Evolutionary conservation across 53 echinoderm and acorn worm genomes (phyloP), one percentile per base, ranked within the genome.

Genomic region (Echinometra lucunter): DNA sequence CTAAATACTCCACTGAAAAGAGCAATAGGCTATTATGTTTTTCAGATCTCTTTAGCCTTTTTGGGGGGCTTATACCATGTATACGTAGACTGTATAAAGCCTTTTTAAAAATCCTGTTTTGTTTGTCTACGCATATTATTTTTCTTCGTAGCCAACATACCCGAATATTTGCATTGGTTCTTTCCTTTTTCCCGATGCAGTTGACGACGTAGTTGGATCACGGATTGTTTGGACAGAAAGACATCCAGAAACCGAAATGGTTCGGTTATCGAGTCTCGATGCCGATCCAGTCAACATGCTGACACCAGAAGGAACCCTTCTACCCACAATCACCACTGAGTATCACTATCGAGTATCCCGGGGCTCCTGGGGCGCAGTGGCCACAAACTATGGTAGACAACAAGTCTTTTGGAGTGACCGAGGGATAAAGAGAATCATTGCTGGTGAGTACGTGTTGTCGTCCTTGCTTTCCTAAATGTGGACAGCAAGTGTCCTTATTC

Each of bases 351-450:
- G 78, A 28, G 21, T 92, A 9, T 44, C 91, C 23, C 85, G 93
- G 0, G 96, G 95, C 23, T 78, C 88, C 60, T 98, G 97, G 97
- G 87, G 94, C 0, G 97, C 95, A 1, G 88, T 98, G 57, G 96
- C 95, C 37, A 90, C 89, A 27, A 94, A 97, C 92, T 95, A 96
- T 78, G 82, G 94, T n/a, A 45, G 95, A 88, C 95, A 97, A 2
- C 74, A 82, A 0, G 63, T 98, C 72, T 89, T 97, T 90, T 97
- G 97, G 97, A 92, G 94, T 80, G 98, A 98, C 90, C 72, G 28
- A 28, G 60, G 55, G 37, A n/a, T 94, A 23, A 96, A 96, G 57
- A 78, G 92, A 8, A 89, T 98, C 21, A 81, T 96, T 44, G 17
- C 78, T 40, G 78, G 78, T 78, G 42, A 78, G 78, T 78, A 53